Conservation (phyloP, 2,888 invertebrate species). For the Cenopis cana region DNA sequence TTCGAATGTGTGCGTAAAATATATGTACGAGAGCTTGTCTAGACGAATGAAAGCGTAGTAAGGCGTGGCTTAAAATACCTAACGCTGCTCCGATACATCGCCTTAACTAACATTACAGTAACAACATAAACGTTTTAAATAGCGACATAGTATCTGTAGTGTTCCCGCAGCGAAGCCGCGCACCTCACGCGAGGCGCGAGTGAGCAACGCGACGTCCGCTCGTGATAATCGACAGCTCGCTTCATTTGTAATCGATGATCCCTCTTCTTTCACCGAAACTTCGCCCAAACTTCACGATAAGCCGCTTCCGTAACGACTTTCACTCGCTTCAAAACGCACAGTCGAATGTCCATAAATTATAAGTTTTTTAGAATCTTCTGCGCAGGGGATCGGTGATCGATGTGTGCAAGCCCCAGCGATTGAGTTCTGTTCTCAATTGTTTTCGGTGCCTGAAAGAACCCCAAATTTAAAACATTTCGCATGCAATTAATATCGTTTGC, state of each 20-base stretch:
- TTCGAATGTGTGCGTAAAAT: no score
- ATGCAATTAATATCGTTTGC: slow-evolving; percentile 20
- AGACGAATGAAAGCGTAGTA: no score
- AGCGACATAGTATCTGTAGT: not conserved
- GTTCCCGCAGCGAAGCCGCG: no score
- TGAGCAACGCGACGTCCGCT: not conserved
- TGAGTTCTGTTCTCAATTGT: no score
- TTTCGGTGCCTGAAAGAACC: not conserved
- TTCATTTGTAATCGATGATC: slow-evolving; percentile 46
- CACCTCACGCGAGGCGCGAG: not conserved
- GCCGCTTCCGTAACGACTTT: slow-evolving; percentile 39
- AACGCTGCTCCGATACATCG: no score
- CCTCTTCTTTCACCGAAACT: slow-evolving; percentile 40
- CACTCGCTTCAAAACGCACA: slow-evolving; percentile 26
- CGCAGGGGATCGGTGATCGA: slow-evolving; percentile 21
- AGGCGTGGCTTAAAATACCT: no score
- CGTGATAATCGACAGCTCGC: slow-evolving; percentile 42
- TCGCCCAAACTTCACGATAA: slow-evolving; percentile 40
- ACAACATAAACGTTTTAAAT: no score
- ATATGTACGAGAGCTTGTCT: no score
- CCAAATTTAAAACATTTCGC: slow-evolving; percentile 14
- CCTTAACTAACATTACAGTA: no score
- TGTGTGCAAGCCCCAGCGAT: not conserved
- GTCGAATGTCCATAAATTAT: slow-evolving; percentile 38
- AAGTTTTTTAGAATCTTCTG: slow-evolving; percentile 37